Conservation (phyloP, 2,888 invertebrate species). For the Mimachlamys varia region DNA sequence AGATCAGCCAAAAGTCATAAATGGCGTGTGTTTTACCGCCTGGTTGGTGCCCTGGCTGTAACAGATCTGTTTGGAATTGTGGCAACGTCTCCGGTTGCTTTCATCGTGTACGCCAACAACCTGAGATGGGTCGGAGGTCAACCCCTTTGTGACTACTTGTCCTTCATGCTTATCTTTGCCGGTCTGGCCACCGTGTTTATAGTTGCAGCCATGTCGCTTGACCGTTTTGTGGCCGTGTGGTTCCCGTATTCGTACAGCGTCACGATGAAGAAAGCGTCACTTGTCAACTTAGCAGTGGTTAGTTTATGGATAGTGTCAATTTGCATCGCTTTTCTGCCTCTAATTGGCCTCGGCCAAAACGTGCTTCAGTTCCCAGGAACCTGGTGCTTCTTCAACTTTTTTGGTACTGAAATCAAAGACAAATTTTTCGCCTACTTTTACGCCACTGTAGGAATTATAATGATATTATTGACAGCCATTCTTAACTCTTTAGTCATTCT, state of each 20-base stretch:
- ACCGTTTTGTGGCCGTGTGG: constrained; percentile 76
- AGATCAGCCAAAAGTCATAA: constrained; percentile 70
- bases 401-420: constrained; percentile 65
- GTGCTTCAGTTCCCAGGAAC: constrained; percentile 78
- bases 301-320: constrained; percentile 66
- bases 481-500: constrained; percentile 71
- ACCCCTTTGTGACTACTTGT: constrained; percentile 75
- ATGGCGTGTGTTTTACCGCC: constrained; percentile 77
- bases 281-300: constrained; percentile 65
- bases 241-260: constrained; percentile 72
- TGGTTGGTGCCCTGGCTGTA: constrained; percentile 75
- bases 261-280: constrained; percentile 55
- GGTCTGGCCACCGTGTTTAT: constrained; percentile 77
- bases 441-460: constrained; percentile 71
- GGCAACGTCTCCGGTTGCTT: constrained; percentile 69
- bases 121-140: constrained; percentile 73
- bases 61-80: constrained; percentile 78
- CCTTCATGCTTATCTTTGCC: constrained; percentile 77
- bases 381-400: constrained; percentile 80
- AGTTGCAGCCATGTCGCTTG: constrained; percentile 79
- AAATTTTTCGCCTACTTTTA: constrained; percentile 74
- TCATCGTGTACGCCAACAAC: constrained; percentile 66
- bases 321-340: constrained; percentile 71
- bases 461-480: constrained; percentile 67
- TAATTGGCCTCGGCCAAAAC: constrained; percentile 78